phyloP scores from a whole-genome alignment of 1,140 invertebrate genomes.

The Kradibia gibbosae region DNA sequence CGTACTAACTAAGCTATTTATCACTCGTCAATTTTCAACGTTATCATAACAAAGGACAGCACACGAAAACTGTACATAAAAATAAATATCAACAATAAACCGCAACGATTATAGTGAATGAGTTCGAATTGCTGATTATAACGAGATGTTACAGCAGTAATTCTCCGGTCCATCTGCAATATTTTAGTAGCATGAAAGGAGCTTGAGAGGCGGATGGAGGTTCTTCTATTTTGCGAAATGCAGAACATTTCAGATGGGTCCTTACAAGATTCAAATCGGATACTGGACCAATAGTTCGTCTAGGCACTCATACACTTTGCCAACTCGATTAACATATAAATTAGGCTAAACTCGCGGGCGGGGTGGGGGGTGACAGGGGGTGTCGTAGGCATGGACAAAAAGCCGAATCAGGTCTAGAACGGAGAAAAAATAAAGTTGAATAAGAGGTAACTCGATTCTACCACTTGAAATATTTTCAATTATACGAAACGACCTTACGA shows the following conservation, averaged over 20 bases:
- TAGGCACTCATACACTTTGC: constrained; percentile 41
- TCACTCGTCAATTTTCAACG: neutral
- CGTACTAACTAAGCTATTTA: neutral
- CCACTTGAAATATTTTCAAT: constrained; percentile 56
- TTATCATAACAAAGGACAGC: neutral
- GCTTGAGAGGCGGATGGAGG: neutral
- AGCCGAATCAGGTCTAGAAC: neutral
- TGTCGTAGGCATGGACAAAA: neutral
- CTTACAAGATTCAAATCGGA: constrained; percentile 14
- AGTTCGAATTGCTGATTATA: constrained; percentile 15
- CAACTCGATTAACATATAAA: constrained; percentile 55
- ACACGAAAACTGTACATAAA: neutral
- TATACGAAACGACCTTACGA: constrained; percentile 53
- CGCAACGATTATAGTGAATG: neutral
- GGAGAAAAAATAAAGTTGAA: constrained; percentile 40
- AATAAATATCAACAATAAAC: constrained; percentile 14
- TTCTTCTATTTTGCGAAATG: constrained; percentile 23
- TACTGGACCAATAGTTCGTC: constrained; percentile 20
- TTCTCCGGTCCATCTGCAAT: neutral
- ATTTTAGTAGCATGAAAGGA: too few relatives aligned
- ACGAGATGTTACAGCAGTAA: neutral
- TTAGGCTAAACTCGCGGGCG: constrained; percentile 47
- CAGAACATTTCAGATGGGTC: neutral
- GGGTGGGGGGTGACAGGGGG: neutral
- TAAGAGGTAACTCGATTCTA: constrained; percentile 45